A percentile compares a stretch with the other conserved stretches of the same genome.
Conservation (phyloP, 2,113 vertebrate species). For the Psilopsiagon aurifrons region DNA sequence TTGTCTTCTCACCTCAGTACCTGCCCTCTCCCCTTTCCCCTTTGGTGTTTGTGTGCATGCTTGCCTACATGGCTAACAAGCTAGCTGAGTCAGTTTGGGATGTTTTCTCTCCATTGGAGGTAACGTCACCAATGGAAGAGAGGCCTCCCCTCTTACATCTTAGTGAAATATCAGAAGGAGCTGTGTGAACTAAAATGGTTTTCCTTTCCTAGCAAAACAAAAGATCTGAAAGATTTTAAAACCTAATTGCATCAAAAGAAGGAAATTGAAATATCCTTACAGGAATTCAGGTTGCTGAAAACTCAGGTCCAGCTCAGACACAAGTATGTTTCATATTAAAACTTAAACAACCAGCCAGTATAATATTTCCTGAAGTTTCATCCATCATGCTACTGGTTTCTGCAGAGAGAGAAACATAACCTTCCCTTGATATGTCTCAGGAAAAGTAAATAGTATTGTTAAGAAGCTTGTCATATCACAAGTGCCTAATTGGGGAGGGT, state of each 20-base stretch:
- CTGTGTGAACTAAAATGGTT: neutral
- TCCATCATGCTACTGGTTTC: constrained; percentile 65
- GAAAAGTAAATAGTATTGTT: constrained; percentile 53
- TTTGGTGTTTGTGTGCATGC: neutral
- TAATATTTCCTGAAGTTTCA: constrained; percentile 63
- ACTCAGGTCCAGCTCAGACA: constrained; percentile 44
- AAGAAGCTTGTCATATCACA: constrained; percentile 47
- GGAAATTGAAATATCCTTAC: constrained; percentile 25
- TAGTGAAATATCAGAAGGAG: neutral
- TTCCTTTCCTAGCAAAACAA: neutral
- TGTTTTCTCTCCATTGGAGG: neutral
- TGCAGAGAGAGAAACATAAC: constrained; percentile 52
- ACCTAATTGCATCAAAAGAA: constrained; percentile 26
- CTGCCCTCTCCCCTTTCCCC: neutral
- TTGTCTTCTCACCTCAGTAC: neutral
- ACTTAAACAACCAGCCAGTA: constrained; percentile 48
- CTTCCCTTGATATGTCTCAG: constrained; percentile 56
- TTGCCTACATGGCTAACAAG: neutral
- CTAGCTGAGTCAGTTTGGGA: neutral
- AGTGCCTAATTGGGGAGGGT: constrained; percentile 25
- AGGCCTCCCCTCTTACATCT: neutral
- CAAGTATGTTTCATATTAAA: constrained; percentile 69
- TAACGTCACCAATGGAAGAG: neutral
- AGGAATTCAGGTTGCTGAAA: constrained; percentile 49
- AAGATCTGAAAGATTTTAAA: constrained; percentile 40